These are phyloP conservation scores for Sebastes alutus DNA, from an alignment of 2,797 vertebrate species.

Conservation along the genomic window DNA sequence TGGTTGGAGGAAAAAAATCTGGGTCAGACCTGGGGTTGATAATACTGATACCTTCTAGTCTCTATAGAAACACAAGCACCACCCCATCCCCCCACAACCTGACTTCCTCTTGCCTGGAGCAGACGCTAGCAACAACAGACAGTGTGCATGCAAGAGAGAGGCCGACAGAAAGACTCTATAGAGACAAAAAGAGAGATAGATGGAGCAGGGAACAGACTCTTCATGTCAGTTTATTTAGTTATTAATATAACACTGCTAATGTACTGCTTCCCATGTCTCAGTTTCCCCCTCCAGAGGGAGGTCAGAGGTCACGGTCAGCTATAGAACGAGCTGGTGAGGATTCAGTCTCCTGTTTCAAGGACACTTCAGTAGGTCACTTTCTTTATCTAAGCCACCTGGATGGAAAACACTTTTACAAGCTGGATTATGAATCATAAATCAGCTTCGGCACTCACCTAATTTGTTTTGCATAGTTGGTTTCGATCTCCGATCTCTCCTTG, in stretches of 20 bases:
- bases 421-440: background rate
- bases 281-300: conserved; percentile 4
- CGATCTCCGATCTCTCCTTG: conserved; percentile 96
- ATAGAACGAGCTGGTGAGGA: conserved; percentile 4
- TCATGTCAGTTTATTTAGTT: background rate
- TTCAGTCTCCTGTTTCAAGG: conserved; percentile 48
- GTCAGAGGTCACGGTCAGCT: conserved; percentile 50
- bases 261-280: background rate
- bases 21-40: conserved; percentile 80
- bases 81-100: conserved; percentile 54
- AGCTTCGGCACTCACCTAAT: conserved; percentile 89
- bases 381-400: conserved; percentile 21
- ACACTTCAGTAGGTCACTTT: conserved; percentile 38
- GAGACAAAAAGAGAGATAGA: conserved; percentile 1
- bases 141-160: conserved; percentile 15
- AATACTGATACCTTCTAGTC: conserved; percentile 76
- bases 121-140: conserved; percentile 53
- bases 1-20: conserved; percentile 64
- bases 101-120: conserved; percentile 76
- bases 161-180: background rate
- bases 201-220: background rate
- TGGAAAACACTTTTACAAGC: background rate
- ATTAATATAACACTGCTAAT: background rate
- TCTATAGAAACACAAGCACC: conserved; percentile 77
- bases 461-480: conserved; percentile 98